Evolutionary conservation across 2,797 vertebrate species (phyloP).

Genomic region (Sebastes oblongus): DNA sequence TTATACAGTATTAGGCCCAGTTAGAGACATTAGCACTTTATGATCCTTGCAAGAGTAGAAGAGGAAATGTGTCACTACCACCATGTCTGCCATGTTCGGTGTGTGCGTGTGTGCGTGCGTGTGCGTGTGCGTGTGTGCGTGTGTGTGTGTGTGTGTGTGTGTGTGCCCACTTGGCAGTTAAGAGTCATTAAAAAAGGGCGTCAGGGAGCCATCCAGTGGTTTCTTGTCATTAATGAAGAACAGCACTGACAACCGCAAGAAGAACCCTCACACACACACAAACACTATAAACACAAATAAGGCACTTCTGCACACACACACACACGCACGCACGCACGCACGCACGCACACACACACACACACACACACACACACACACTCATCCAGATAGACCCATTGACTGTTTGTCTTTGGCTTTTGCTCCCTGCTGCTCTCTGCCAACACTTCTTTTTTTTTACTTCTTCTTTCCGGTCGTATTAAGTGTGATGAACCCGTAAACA

Average conservation of each 20-base stretch:
- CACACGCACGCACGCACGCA: slow-evolving; percentile 60
- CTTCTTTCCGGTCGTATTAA: slow-evolving; percentile 51
- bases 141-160: slow-evolving; percentile 6
- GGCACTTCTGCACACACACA: slow-evolving; percentile 48
- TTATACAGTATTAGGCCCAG: slow-evolving; percentile 38
- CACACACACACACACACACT: slow-evolving; percentile 56
- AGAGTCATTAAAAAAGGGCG: slow-evolving; percentile 81
- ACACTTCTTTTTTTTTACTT: slow-evolving; percentile 19
- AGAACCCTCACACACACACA: slow-evolving; percentile 50
- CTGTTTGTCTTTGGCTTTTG: slow-evolving; percentile 58
- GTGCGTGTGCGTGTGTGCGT: background rate
- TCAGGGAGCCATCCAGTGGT: slow-evolving; percentile 68
- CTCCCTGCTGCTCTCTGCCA: slow-evolving; percentile 33
- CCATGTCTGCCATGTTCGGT: slow-evolving; percentile 65
- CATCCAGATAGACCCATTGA: slow-evolving; percentile 40
- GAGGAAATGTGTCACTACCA: slow-evolving; percentile 71
- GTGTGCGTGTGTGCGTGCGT: background rate
- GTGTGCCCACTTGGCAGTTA: slow-evolving; percentile 74
- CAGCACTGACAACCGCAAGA: slow-evolving; percentile 63
- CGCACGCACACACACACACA: slow-evolving; percentile 47
- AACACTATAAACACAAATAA: slow-evolving; percentile 59
- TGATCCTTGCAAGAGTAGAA: slow-evolving; percentile 50
- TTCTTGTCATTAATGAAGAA: slow-evolving; percentile 74
- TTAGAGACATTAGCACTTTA: slow-evolving; percentile 52
- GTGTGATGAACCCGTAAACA: slow-evolving; percentile 55